Base-by-base conservation (phyloP, 2,888 invertebrate species). In the Eurytoma adleriae region DNA sequence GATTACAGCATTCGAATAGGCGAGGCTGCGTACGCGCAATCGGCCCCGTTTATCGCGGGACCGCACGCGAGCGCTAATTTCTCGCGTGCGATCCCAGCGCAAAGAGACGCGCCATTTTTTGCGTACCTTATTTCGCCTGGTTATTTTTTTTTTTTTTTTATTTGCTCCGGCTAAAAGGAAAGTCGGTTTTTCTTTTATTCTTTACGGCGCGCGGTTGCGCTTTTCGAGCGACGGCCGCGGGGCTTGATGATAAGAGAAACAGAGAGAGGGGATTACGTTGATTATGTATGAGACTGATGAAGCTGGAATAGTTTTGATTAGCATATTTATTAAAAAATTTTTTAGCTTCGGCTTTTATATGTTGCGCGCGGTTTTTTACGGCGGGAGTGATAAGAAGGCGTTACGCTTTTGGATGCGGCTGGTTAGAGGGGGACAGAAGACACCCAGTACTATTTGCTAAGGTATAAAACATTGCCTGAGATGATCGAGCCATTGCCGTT, bases 311-410 rank as follows among this genome's bases (percentile, higher is more conserved):
- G 62, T 27, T 64, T 57, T 57, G 56, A 62, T 79, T 75, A 79
- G 79, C 79, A 79, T 79, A 79, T 79, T 79, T 68, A 79, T 79
- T 79, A 79, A 74, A 62, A 77, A 74, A 30, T 48, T 64, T 54
- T 66, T 78, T 54, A 27, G 1, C 12, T 50, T 52, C 2, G 48
- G 2, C 40, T 62, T 48, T 48, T n/a, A 18, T 20, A 56, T 54
- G 62, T 70, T 76, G 50, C 30, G 3, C 7, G 66, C 20, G 12
- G 7, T 57, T 69, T 20, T 70, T 59, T 48, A 71, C 61, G 12
- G 71, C 40, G 30, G 40, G 48, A 54, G 48, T 66, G 73, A 56
- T 30, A 64, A 30, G 73, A 48, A 56, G 54, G 57, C 56, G 62
- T 54, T 64, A 30, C 40, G 30, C 30, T 70, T 57, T 59, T 13